A percentile compares a stretch with the other conserved stretches of the same genome.
These are phyloP conservation scores for Acanthoscelides obtectus DNA, from an alignment of 2,888 invertebrate species.

Conservation along the genomic window DNA sequence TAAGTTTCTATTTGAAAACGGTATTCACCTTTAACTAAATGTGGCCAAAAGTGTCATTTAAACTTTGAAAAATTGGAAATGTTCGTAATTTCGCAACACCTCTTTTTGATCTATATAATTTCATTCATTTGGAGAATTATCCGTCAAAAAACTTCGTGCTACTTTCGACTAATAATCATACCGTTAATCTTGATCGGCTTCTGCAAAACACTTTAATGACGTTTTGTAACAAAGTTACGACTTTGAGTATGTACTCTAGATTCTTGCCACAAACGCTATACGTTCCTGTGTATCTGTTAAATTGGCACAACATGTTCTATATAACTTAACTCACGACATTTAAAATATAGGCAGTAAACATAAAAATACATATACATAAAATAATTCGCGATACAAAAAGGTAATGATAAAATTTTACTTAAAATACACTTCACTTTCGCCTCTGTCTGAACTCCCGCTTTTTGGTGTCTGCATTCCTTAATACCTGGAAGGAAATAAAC, in stretches of 20 bases:
- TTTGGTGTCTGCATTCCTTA: conserved; percentile 63
- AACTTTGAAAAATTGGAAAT: too few relatives aligned
- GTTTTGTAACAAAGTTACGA: too few relatives aligned
- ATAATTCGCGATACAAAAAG: background rate
- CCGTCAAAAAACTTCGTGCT: too few relatives aligned
- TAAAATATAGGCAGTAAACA: background rate
- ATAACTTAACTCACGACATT: background rate
- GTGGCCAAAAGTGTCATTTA: too few relatives aligned
- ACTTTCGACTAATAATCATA: too few relatives aligned
- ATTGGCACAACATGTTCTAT: background rate
- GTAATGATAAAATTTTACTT: background rate
- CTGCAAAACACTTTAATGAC: too few relatives aligned
- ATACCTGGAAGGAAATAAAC: background rate
- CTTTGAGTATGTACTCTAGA: background rate
- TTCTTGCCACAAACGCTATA: background rate
- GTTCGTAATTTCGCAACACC: too few relatives aligned
- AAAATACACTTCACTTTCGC: conserved; percentile 26
- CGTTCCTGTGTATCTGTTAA: background rate
- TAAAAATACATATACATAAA: background rate
- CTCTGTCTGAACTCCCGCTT: conserved; percentile 31
- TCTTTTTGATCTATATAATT: too few relatives aligned
- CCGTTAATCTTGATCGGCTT: too few relatives aligned
- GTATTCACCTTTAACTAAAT: too few relatives aligned
- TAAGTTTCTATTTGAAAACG: too few relatives aligned
- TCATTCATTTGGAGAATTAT: too few relatives aligned